phyloP scores from a whole-genome alignment of 30 jellyfish, hydroid and myxozoan species.

The Chrysaora quinquecirrha region DNA sequence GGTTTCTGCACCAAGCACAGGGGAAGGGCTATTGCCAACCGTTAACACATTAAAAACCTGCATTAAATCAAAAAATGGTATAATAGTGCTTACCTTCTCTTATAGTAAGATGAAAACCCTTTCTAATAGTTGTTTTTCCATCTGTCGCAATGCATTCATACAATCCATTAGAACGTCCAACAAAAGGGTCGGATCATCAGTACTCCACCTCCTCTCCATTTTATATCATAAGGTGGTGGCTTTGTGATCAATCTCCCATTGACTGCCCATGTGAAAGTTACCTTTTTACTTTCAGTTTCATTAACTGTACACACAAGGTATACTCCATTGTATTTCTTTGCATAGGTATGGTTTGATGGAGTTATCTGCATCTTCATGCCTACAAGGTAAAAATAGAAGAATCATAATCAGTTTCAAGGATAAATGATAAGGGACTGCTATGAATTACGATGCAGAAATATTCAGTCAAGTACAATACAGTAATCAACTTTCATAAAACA shows the following conservation, averaged over 20 bases:
- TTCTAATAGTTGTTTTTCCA: conserved; percentile 19
- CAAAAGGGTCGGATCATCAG: conserved; percentile 79
- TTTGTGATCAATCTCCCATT: conserved; percentile 21
- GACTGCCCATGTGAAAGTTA: conserved; percentile 22
- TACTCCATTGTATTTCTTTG: conserved; percentile 56
- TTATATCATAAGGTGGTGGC: conserved; percentile 58
- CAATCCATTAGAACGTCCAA: conserved; percentile 69
- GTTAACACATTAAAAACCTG: no score
- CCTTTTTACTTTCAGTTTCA: conserved; percentile 54
- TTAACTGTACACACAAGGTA: conserved; percentile 59
- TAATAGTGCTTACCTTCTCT: conserved; percentile 76
- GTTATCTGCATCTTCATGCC: conserved; percentile 47
- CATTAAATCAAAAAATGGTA: no score
- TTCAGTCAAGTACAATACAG: no score
- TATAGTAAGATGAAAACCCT: conserved; percentile 58
- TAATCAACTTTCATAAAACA: no score
- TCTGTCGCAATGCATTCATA: conserved; percentile 72
- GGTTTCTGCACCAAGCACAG: no score
- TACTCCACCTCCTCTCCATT: conserved; percentile 51
- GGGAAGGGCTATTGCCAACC: no score
- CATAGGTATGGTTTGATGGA: conserved; percentile 52
- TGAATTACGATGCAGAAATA: no score
- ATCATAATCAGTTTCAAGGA: no score
- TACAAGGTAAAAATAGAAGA: no score
- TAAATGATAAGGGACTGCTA: no score